These are phyloP conservation scores for Dynastes maya DNA, from an alignment of 2,888 invertebrate species.

Conservation along the genomic window DNA sequence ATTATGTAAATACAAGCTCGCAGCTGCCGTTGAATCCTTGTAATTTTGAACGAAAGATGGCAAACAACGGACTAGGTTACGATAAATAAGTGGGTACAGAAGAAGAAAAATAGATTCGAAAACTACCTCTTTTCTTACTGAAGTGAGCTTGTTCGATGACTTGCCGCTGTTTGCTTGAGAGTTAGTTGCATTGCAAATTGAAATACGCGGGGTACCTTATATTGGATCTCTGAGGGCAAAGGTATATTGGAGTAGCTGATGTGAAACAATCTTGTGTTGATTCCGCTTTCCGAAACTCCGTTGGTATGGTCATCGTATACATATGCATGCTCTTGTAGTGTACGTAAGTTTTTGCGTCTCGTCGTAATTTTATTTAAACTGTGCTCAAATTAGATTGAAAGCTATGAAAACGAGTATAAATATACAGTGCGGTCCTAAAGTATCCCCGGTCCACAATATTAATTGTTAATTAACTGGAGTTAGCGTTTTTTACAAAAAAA, in stretches of 20 bases:
- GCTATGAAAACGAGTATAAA: neutral
- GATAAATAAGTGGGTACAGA: neutral
- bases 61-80: neutral
- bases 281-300: neutral
- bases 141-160: constrained; percentile 11
- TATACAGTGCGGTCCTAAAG: neutral
- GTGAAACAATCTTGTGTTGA: constrained; percentile 22
- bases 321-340: neutral
- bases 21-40: neutral
- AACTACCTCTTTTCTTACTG: neutral
- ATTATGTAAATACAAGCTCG: constrained; percentile 15
- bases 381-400: neutral
- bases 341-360: neutral
- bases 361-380: neutral
- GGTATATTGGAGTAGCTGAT: constrained; percentile 28
- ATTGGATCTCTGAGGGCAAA: constrained; percentile 13
- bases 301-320: neutral
- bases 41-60: neutral
- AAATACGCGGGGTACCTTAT: constrained; percentile 7
- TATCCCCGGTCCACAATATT: too few relatives aligned
- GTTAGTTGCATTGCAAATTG: constrained; percentile 16
- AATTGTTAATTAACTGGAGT: too few relatives aligned
- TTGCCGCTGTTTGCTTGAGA: constrained; percentile 18
- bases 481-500: too few relatives aligned
- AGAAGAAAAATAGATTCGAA: neutral